Conservation (phyloP, 2,797 vertebrate species). For the Kryptopterus vitreolus region DNA sequence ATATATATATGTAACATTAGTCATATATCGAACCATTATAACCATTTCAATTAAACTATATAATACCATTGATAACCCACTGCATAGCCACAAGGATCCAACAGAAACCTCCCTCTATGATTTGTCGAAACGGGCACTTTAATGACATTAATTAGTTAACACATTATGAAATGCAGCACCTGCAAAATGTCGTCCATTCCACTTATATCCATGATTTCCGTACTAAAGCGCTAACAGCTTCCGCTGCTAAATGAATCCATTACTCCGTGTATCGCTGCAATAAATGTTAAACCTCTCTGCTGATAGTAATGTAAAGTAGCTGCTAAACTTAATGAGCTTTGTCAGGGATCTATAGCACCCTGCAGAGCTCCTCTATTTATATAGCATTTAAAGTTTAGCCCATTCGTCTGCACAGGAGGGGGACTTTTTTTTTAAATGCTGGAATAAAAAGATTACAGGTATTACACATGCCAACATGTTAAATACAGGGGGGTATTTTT, state of each 20-base stretch:
- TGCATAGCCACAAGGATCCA: neutral
- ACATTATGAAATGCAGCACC: neutral
- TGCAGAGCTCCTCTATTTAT: neutral
- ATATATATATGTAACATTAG: neutral
- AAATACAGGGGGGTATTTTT: neutral
- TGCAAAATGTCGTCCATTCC: neutral
- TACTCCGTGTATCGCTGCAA: neutral
- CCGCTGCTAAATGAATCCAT: neutral
- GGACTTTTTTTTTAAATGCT: too few species aligned
- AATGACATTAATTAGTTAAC: neutral
- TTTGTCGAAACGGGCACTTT: neutral
- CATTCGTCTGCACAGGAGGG: neutral
- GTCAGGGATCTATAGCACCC: constrained; percentile 3
- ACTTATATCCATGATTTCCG: neutral
- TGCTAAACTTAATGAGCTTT: neutral
- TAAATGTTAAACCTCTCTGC: constrained; percentile 1
- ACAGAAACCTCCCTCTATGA: neutral
- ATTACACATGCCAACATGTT: neutral
- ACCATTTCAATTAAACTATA: neutral
- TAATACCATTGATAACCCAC: neutral
- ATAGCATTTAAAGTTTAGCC: neutral
- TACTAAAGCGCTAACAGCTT: neutral
- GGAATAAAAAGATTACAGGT: neutral
- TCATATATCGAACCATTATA: neutral
- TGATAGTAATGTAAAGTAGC: neutral